A percentile compares a stretch with the other conserved stretches of the same genome.
phyloP scores from a whole-genome alignment of 2,888 invertebrate genomes.

The Drosophila lacicola region DNA sequence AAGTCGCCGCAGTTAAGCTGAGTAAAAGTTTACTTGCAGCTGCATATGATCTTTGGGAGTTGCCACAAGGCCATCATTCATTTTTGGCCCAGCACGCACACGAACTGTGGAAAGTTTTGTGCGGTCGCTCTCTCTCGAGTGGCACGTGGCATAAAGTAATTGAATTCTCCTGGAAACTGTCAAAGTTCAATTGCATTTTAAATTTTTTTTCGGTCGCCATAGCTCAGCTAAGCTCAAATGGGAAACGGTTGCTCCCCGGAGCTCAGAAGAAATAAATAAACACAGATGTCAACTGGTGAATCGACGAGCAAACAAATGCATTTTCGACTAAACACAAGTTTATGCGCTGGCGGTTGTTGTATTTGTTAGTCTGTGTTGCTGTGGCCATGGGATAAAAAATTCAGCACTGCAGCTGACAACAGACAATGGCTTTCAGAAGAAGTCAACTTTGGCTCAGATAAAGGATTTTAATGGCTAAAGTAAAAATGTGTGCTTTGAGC shows the following conservation, averaged over 20 bases:
- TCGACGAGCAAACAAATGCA: constrained; percentile 28
- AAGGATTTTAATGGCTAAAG: constrained; percentile 2
- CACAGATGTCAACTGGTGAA: constrained; percentile 33
- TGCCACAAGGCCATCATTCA: constrained; percentile 27
- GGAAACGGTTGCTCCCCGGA: constrained; percentile 2
- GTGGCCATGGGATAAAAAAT: constrained; percentile 7
- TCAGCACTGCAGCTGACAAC: constrained; percentile 6
- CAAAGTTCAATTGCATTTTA: constrained; percentile 69
- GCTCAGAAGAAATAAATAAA: constrained; percentile 38
- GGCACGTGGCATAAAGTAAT: constrained; percentile 52
- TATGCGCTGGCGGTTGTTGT: constrained; percentile 10
- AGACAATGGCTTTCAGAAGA: constrained; percentile 1
- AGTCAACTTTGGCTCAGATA: constrained; percentile 1
- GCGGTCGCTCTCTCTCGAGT: constrained; percentile 16
- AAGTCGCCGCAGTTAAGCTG: constrained; percentile 34
- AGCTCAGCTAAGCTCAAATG: constrained; percentile 18
- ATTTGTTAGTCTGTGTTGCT: constrained; percentile 7
- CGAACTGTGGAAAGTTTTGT: constrained; percentile 32
- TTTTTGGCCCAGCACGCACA: constrained; percentile 4
- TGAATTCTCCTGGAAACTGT: constrained; percentile 50
- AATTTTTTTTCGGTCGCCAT: constrained; percentile 49
- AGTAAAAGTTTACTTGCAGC: constrained; percentile 19
- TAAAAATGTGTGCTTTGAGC: constrained; percentile 10
- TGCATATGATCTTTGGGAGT: constrained; percentile 8
- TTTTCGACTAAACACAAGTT: constrained; percentile 13